These are phyloP conservation scores for Zaprionus lachaisei DNA, from an alignment of 1,140 invertebrate species.

Conservation along the genomic window DNA sequence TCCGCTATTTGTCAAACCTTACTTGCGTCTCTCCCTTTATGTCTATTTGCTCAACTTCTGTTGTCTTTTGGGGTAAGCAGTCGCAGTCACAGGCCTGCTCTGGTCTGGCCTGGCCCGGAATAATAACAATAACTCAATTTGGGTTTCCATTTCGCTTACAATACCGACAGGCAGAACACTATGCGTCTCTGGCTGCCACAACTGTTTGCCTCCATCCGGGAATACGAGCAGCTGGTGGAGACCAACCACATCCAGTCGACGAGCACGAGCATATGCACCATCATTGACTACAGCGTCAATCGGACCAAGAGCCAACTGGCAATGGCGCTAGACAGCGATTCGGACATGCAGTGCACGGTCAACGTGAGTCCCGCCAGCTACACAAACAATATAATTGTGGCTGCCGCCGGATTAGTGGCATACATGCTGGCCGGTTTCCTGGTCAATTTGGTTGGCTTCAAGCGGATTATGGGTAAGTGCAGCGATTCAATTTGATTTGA, in stretches of 20 bases:
- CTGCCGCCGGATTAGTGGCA: slow-evolving; percentile 84
- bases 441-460: slow-evolving; percentile 85
- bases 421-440: slow-evolving; percentile 85
- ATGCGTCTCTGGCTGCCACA: slow-evolving; percentile 86
- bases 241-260: background rate
- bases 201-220: slow-evolving; percentile 85
- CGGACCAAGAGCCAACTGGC: slow-evolving; percentile 49
- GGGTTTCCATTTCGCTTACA: background rate
- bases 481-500: background rate
- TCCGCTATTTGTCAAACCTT: slow-evolving; percentile 68
- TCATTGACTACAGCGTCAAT: slow-evolving; percentile 68
- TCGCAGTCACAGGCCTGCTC: background rate
- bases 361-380: slow-evolving; percentile 83
- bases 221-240: slow-evolving; percentile 56
- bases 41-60: slow-evolving; percentile 77
- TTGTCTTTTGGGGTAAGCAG: slow-evolving; percentile 65
- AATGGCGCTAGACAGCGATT: slow-evolving; percentile 1
- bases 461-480: slow-evolving; percentile 80
- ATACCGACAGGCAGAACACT: slow-evolving; percentile 60
- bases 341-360: slow-evolving; percentile 46
- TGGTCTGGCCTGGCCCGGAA: background rate
- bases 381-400: slow-evolving; percentile 86
- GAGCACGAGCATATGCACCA: slow-evolving; percentile 60
- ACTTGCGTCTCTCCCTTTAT: slow-evolving; percentile 62
- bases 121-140: slow-evolving; percentile 12